Evolutionary conservation across 2,113 vertebrate species (phyloP).

Genomic region (Pseudorasbora parva): DNA sequence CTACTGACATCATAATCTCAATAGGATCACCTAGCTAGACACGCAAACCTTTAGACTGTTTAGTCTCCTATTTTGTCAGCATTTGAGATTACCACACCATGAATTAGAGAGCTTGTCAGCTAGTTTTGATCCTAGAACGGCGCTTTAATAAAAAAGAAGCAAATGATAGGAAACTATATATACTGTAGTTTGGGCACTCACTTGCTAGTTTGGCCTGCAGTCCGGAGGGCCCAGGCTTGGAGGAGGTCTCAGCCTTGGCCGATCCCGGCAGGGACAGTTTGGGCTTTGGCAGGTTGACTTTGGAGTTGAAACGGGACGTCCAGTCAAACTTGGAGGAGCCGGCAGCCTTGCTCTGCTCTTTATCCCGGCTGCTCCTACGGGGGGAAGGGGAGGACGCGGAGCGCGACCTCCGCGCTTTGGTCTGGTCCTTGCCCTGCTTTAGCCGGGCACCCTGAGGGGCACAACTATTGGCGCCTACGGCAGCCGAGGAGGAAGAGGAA

Average conservation of each 20-base stretch:
- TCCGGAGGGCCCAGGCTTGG: slow-evolving; percentile 99
- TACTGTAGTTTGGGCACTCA: slow-evolving; percentile 76
- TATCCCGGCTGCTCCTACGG: slow-evolving; percentile 95
- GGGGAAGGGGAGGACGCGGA: slow-evolving; percentile 97
- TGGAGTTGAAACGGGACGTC: slow-evolving; percentile 97
- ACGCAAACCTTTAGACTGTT: background rate
- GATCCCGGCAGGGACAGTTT: slow-evolving; percentile 98
- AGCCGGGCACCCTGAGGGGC: slow-evolving; percentile 90
- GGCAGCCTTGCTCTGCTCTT: slow-evolving; percentile 92
- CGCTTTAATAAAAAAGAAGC: background rate
- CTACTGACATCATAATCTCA: background rate
- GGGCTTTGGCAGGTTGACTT: slow-evolving; percentile 98
- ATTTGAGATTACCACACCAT: background rate
- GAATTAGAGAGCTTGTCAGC: background rate
- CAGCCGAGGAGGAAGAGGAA: slow-evolving; percentile 91
- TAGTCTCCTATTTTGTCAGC: background rate
- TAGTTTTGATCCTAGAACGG: background rate
- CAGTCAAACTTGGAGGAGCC: slow-evolving; percentile 99
- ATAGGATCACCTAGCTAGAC: background rate
- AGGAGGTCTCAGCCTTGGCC: slow-evolving; percentile 95
- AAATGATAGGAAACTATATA: background rate
- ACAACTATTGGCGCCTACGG: slow-evolving; percentile 82
- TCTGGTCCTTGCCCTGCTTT: slow-evolving; percentile 99
- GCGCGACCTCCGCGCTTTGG: slow-evolving; percentile 92
- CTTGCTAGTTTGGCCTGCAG: slow-evolving; percentile 99